These are phyloP conservation scores for Hassar affinis DNA, from an alignment of 2,113 vertebrate species.

Conservation along the genomic window DNA sequence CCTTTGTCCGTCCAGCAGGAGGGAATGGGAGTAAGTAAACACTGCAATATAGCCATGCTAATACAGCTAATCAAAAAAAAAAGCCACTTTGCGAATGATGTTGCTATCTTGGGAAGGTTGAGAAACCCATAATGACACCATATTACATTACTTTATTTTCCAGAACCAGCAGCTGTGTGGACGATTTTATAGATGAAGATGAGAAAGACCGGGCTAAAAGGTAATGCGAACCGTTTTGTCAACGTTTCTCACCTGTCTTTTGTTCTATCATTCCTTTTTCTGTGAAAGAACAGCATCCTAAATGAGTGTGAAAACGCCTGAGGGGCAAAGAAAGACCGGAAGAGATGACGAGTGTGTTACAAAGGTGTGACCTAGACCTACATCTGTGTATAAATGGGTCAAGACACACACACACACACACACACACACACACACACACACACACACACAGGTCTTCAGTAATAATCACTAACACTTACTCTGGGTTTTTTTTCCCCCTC, in stretches of 20 bases:
- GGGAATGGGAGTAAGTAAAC: constrained; percentile 79
- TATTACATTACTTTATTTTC: constrained; percentile 45
- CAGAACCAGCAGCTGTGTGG: constrained; percentile 82
- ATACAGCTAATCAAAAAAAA: background rate
- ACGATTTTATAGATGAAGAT: constrained; percentile 90
- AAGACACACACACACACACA: no score
- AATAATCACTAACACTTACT: background rate
- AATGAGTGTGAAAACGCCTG: background rate
- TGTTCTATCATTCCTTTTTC: background rate
- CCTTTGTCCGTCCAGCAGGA: constrained; percentile 69
- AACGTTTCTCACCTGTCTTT: constrained; percentile 4
- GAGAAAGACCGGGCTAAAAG: constrained; percentile 93
- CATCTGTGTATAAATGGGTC: constrained; percentile 14
- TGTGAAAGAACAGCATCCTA: background rate
- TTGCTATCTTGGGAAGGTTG: background rate
- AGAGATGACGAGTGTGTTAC: background rate
- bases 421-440: no score
- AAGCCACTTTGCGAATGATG: no score
- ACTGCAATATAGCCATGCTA: background rate
- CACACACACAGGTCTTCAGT: background rate
- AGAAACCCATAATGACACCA: background rate
- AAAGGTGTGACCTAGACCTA: background rate
- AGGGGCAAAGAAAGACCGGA: background rate
- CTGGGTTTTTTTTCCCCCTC: background rate
- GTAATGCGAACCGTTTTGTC: constrained; percentile 62